These are phyloP conservation scores for Bungarus multicinctus DNA, from an alignment of 2,113 vertebrate species.

Conservation along the genomic window DNA sequence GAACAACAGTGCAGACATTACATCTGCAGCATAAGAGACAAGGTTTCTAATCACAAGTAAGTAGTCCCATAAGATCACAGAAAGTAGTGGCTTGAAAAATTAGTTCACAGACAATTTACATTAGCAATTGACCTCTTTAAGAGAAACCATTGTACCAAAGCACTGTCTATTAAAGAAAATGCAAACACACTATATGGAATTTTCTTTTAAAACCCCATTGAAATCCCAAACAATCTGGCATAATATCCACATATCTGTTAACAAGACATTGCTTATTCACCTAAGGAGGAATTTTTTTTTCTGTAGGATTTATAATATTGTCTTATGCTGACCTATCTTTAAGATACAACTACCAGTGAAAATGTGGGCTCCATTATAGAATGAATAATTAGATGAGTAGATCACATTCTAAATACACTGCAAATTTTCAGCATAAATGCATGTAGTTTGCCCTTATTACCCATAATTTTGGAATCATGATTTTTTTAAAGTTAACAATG, in stretches of 20 bases:
- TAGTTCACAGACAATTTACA: neutral
- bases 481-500: slow-evolving; percentile 36
- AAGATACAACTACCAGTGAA: neutral
- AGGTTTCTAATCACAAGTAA: neutral
- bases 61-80: neutral
- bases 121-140: neutral
- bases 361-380: neutral
- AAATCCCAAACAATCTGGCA: neutral
- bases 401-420: slow-evolving; percentile 2
- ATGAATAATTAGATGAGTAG: neutral
- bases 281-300: neutral
- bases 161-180: neutral
- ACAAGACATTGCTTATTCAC: neutral
- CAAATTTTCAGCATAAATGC: neutral
- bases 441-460: neutral
- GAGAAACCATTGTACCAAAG: neutral
- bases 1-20: neutral
- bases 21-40: neutral
- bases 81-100: neutral
- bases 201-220: neutral
- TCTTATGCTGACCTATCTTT: neutral
- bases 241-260: neutral
- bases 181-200: neutral
- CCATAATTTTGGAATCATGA: slow-evolving; percentile 24
- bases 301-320: neutral